These are phyloP conservation scores for Mythimna impura DNA, from an alignment of 2,888 invertebrate genomes.

Conservation along the genomic window DNA sequence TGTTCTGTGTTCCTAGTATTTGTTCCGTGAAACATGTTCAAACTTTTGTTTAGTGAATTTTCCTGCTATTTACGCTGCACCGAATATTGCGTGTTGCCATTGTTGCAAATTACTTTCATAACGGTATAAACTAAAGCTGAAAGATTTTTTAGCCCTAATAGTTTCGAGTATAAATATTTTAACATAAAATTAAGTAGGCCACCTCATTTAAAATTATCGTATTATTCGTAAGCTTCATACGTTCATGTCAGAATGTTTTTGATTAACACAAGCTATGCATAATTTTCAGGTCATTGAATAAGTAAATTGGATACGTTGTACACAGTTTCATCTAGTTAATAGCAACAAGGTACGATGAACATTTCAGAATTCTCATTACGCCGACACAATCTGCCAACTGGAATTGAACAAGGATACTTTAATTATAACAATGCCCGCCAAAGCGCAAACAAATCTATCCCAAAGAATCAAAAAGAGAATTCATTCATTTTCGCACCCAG, in stretches of 20 bases:
- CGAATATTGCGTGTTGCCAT: conserved; percentile 27
- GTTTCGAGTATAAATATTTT: conserved; percentile 18
- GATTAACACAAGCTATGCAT: background rate
- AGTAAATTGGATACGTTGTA: conserved; percentile 2
- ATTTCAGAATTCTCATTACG: background rate
- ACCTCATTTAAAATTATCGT: conserved; percentile 25
- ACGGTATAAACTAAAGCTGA: conserved; percentile 17
- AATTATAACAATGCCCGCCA: conserved; percentile 31
- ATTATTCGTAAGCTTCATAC: conserved; percentile 18
- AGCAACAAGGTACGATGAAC: background rate
- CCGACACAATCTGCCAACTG: background rate
- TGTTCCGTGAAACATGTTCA: conserved; percentile 24
- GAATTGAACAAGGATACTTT: background rate
- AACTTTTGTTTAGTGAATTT: conserved; percentile 28
- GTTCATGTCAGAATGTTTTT: conserved; percentile 16
- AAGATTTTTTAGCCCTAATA: conserved; percentile 15
- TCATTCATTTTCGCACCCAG: conserved; percentile 33
- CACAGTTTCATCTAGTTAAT: background rate
- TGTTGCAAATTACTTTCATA: conserved; percentile 34
- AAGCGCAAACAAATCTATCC: conserved; percentile 19
- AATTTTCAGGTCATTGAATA: conserved; percentile 22
- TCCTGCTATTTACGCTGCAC: conserved; percentile 12
- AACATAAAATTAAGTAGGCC: conserved; percentile 15
- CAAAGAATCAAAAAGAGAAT: conserved; percentile 32
- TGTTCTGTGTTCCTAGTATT: conserved; percentile 24